Conservation (phyloP, 2,888 invertebrate species). For the Machimus rusticus region DNA sequence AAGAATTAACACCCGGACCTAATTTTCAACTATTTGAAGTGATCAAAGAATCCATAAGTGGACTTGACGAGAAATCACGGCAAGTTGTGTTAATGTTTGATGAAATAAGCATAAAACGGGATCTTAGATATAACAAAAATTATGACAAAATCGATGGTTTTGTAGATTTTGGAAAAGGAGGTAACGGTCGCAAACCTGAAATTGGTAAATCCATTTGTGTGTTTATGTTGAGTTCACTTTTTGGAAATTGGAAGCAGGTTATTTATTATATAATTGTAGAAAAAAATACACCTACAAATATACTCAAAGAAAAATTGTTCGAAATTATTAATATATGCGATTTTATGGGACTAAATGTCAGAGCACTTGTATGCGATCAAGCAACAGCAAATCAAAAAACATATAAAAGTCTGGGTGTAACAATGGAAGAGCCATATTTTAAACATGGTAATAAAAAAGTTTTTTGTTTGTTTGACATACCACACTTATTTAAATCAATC, state of each 20-base stretch:
- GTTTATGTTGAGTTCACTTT: background rate
- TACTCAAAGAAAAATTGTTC: background rate
- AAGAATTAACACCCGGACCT: background rate
- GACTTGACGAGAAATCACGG: background rate
- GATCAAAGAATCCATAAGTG: background rate
- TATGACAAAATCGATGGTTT: background rate
- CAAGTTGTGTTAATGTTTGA: background rate
- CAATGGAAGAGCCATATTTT: background rate
- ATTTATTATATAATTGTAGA: background rate
- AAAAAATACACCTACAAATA: background rate
- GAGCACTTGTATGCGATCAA: background rate
- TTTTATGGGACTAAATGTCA: background rate
- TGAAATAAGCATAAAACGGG: background rate
- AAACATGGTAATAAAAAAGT: background rate
- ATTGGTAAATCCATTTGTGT: background rate
- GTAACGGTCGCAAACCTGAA: background rate
- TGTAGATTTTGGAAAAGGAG: background rate
- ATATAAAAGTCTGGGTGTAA: background rate
- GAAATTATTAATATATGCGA: background rate
- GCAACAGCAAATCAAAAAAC: background rate
- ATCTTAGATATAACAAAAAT: background rate
- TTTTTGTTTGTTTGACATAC: background rate
- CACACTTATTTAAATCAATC: background rate
- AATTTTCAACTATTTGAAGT: background rate
- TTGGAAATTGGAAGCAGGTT: background rate